Percentiles rank a stretch among this genome's conserved stretches.
Conservation (phyloP, 2,797 vertebrate species). For the Sardinella longiceps region DNA sequence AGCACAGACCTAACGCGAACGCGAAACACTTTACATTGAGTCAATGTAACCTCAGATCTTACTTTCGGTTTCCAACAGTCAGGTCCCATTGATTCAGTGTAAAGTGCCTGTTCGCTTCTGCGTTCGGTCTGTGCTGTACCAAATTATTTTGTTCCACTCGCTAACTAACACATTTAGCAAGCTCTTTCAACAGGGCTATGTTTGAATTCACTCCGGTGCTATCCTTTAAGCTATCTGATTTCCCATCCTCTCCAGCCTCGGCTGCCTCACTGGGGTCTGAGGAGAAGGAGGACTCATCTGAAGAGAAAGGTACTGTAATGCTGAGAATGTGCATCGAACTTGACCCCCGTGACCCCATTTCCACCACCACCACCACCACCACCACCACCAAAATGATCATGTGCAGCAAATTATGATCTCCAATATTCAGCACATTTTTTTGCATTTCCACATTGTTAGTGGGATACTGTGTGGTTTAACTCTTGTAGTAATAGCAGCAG, state of each 20-base stretch:
- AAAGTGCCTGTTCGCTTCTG: no score
- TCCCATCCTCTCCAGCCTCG: constrained; percentile 57
- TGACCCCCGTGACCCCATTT: neutral
- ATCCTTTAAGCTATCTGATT: neutral
- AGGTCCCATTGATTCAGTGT: no score
- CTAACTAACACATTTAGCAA: no score
- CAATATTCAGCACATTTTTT: constrained; percentile 11
- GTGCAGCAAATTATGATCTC: neutral
- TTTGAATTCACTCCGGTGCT: no score
- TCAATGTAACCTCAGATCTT: no score
- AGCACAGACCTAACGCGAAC: no score
- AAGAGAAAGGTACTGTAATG: neutral
- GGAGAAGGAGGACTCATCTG: constrained; percentile 53
- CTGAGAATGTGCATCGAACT: neutral
- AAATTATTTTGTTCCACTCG: no score
- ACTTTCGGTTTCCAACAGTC: no score
- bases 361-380: neutral
- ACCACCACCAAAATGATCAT: neutral
- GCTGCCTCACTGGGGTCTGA: constrained; percentile 66
- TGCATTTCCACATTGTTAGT: neutral
- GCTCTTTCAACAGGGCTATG: no score
- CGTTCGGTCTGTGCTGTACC: no score
- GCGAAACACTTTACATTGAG: no score
- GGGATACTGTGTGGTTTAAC: neutral
- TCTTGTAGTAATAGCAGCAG: neutral